Conservation (phyloP, 2,113 vertebrate species). For the Ailuropoda melanoleuca region DNA sequence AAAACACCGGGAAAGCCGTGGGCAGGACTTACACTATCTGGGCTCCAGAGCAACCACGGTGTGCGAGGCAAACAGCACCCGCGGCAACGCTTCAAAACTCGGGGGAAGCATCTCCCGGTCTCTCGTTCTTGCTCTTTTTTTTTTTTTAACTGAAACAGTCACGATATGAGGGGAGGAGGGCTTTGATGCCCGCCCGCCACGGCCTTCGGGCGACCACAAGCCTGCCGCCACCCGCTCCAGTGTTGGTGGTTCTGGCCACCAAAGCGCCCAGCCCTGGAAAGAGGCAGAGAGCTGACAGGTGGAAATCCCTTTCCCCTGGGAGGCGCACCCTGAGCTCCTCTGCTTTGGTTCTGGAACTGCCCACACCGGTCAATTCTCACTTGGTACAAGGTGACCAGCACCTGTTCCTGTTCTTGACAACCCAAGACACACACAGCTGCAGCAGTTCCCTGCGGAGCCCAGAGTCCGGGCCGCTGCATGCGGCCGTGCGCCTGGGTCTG, state of each 20-base stretch:
- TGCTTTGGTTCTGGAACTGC: neutral
- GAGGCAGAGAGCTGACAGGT: fast-evolving
- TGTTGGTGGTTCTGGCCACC: neutral
- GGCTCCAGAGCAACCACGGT: neutral
- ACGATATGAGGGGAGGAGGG: neutral
- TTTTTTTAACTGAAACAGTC: neutral
- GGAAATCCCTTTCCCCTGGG: neutral
- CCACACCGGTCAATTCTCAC: neutral
- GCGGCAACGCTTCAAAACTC: neutral
- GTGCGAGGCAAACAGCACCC: neutral
- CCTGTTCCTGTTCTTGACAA: neutral
- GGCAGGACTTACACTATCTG: neutral
- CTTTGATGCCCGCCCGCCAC: neutral
- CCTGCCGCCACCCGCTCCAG: neutral
- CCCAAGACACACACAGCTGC: neutral
- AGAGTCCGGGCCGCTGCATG: neutral
- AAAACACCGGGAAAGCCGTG: neutral
- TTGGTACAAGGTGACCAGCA: neutral
- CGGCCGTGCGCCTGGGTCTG: fast-evolving
- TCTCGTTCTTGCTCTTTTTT: neutral
- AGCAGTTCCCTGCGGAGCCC: too few relatives aligned
- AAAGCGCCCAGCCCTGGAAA: neutral
- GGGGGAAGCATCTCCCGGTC: too few relatives aligned
- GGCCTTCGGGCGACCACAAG: neutral
- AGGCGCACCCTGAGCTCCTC: neutral